Evolutionary conservation across 2,113 vertebrate genomes (phyloP), one percentile per base, ranked within the genome.

Genomic region (Heliornis fulica): DNA sequence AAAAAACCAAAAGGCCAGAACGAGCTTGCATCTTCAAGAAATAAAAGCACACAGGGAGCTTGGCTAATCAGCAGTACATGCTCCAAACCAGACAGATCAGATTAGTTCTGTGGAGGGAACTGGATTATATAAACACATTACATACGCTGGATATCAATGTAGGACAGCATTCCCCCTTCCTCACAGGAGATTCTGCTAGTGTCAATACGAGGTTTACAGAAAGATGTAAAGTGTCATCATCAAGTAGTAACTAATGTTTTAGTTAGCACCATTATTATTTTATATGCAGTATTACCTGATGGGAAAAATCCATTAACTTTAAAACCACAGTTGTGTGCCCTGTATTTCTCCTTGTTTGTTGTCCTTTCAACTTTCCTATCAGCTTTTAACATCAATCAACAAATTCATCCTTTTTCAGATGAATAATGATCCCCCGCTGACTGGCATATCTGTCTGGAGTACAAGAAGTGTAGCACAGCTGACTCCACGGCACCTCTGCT

Each of bases 191-290:
- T 94, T 91, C 77, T 76, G 51, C 40, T 84, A 59, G 56, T 91
- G 77, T 95, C 80, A 92, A 84, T 83, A 91, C 68, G 71, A 93
- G 71, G 64, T 92, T 92, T 95, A 75, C 69, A 82, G 76, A 86
- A 83, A 90, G 56, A 86, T 92, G 54, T 80, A 83, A 64, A 83
- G 41, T 74, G 69, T 90, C 76, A 90, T 83, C 79, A 56, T 64
- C 80, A 66, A 94, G 81, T 75, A 87, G 72, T 83, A 89, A 94
- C 80, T 96, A 83, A 93, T 83, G 77, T 89, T 95, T 94, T 96
- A 92, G 93, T 93, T 92, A 95, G 64, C 48, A 87, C 74, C 57
- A 87, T 96, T 93, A 84, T 90, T 91, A 95, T 89, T 95, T 96
- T 65, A 89, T 82, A 75, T 84, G 70, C 41, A 81, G 65, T 57